These are phyloP conservation scores for Xenopus laevis DNA, from an alignment of 2,113 vertebrate species.

Conservation along the genomic window DNA sequence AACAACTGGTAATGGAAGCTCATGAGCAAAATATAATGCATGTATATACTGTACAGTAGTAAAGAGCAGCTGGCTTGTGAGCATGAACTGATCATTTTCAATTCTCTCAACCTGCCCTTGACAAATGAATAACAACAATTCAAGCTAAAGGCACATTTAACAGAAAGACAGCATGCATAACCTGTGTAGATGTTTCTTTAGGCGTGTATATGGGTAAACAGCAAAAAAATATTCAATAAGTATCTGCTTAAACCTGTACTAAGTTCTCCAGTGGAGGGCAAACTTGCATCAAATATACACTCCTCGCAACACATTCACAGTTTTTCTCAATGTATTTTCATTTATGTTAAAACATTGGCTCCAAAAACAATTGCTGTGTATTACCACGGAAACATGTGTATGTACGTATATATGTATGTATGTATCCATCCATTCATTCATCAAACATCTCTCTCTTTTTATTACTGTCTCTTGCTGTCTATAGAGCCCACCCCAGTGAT, in stretches of 20 bases:
- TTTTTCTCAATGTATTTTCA: constrained; percentile 19
- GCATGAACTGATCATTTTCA: background rate
- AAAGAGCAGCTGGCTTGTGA: too few species aligned
- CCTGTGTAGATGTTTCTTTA: too few species aligned
- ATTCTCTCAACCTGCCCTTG: background rate
- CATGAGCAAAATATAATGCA: too few species aligned
- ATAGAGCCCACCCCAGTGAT: too few species aligned
- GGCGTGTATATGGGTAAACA: too few species aligned
- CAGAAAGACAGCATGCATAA: background rate
- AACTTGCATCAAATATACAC: constrained; percentile 40
- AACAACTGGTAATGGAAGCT: too few species aligned
- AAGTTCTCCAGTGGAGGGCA: constrained; percentile 41
- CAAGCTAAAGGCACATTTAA: constrained; percentile 10
- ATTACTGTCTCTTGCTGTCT: too few species aligned
- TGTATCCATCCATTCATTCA: background rate
- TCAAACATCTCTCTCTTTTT: too few species aligned
- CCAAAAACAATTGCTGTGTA: background rate
- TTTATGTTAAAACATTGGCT: constrained; percentile 10
- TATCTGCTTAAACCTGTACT: background rate
- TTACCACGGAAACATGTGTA: background rate
- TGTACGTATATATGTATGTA: constrained; percentile 1
- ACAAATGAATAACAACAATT: background rate
- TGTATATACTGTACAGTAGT: too few species aligned
- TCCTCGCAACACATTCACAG: constrained; percentile 5
- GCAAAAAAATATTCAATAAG: too few species aligned